Evolutionary conservation across 2,113 vertebrate species (phyloP), one percentile per base, ranked within the genome.

Genomic region (Saiga tatarica): DNA sequence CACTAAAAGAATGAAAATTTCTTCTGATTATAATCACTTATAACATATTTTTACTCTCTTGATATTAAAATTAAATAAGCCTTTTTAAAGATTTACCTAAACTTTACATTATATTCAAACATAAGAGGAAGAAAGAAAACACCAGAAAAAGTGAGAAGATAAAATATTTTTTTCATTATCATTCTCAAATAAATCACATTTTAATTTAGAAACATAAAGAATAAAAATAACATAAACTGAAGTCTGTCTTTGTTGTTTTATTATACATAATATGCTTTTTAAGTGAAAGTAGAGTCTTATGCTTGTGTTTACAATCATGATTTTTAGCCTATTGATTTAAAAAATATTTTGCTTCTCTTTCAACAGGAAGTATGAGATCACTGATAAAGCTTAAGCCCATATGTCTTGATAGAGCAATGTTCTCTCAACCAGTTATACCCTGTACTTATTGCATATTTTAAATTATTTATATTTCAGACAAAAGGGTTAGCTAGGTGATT

Each of bases 391-490:
- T 98, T 96, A 92, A 97, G 95, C 94, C 67, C 14, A 39, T 50
- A 89, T 23, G 3, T 97, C 98, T 98, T 98, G 90, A 97, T 97
- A 97, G 97, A 98, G 97, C 92, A 96, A 97, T 98, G 82, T 95
- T 98, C 95, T 95, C 95, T 90, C 93, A 86, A 97, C 90, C 97
- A 98, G 97, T 98, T 98, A 97, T 84, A 67, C 95, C 95, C 96
- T 87, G 87, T 94, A 90, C 59, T 96, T 97, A 97, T 92, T 97
- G 89, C 91, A 4, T 96, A 97, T 94, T 98, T 98, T 99, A 97
- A 99, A 99, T 99, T 99, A 99, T 99, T 99, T 98, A 99, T 99
- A 97, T 98, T 97, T 98, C 96, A 98, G 89, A 98, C 94, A 97
- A 98, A 98, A 97, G 95, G 92, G 93, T 97, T 98, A 98, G 97